phyloP scores from a whole-genome alignment of 2,888 invertebrate genomes.

The Chrysodeixis includens region DNA sequence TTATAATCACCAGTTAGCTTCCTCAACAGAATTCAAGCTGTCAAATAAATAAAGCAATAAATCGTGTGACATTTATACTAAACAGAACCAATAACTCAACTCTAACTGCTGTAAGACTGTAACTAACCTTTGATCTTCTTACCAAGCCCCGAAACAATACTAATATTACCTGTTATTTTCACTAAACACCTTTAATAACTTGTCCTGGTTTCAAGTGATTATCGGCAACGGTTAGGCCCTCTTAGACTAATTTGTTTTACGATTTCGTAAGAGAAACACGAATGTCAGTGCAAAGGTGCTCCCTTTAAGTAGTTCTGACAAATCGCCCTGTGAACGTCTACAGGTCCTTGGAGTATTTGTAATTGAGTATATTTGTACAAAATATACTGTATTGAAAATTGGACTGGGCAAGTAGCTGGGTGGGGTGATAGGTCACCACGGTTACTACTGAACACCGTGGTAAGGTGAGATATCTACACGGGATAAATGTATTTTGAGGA shows the following conservation, averaged over 20 bases:
- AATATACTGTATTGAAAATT: no score
- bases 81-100: slow-evolving; percentile 26
- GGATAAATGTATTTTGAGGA: no score
- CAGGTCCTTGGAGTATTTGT: slow-evolving; percentile 19
- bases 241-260: slow-evolving; percentile 38
- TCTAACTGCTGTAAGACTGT: no score
- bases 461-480: no score
- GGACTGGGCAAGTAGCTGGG: no score
- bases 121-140: slow-evolving; percentile 46
- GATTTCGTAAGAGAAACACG: slow-evolving; percentile 39
- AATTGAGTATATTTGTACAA: neutral
- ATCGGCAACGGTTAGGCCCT: slow-evolving; percentile 32
- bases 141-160: slow-evolving; percentile 27
- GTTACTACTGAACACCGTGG: no score
- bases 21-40: neutral
- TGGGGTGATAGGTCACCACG: no score
- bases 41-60: slow-evolving; percentile 4
- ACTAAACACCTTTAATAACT: slow-evolving; percentile 39
- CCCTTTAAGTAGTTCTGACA: slow-evolving; percentile 31
- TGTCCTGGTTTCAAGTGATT: slow-evolving; percentile 36
- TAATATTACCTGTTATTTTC: slow-evolving; percentile 43
- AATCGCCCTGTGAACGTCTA: slow-evolving; percentile 18
- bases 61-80: slow-evolving; percentile 18
- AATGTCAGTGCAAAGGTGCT: slow-evolving; percentile 21
- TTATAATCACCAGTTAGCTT: neutral